Percentiles rank a stretch among this genome's conserved stretches.
phyloP scores from a whole-genome alignment of 2,888 invertebrate species.

The Drosophila rubida region DNA sequence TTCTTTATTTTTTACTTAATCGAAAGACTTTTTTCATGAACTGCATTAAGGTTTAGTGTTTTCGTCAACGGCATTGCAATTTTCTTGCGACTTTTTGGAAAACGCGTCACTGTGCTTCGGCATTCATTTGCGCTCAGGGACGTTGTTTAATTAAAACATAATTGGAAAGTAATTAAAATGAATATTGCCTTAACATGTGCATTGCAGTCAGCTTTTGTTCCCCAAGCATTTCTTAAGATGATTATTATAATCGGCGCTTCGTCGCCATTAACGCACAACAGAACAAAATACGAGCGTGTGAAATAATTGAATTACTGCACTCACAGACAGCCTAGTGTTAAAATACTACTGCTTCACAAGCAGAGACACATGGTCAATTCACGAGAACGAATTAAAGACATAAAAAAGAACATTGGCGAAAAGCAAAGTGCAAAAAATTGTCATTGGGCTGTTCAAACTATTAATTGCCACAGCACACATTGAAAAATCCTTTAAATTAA shows the following conservation, averaged over 20 bases:
- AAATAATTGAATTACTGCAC: conserved; percentile 35
- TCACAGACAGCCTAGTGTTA: too few relatives aligned
- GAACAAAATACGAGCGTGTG: neutral
- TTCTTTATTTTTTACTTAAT: too few relatives aligned
- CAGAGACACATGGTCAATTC: too few relatives aligned
- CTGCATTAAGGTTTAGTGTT: too few relatives aligned
- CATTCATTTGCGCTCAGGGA: conserved; percentile 35
- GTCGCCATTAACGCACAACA: conserved; percentile 18
- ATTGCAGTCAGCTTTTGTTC: conserved; percentile 43
- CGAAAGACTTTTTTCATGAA: too few relatives aligned
- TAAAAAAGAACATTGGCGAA: too few relatives aligned
- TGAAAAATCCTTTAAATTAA: too few relatives aligned
- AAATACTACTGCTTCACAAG: too few relatives aligned
- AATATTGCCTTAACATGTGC: conserved; percentile 55
- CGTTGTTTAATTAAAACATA: conserved; percentile 63
- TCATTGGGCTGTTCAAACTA: too few relatives aligned
- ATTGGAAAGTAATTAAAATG: conserved; percentile 77
- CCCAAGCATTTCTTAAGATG: neutral
- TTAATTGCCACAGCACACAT: too few relatives aligned
- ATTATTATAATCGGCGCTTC: conserved; percentile 29
- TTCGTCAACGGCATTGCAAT: neutral
- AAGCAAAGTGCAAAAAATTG: too few relatives aligned
- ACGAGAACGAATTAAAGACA: too few relatives aligned
- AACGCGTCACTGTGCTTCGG: neutral
- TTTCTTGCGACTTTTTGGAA: neutral